phyloP scores from a whole-genome alignment of 2,888 invertebrate genomes.

The Eueremaeus valkanovi region DNA sequence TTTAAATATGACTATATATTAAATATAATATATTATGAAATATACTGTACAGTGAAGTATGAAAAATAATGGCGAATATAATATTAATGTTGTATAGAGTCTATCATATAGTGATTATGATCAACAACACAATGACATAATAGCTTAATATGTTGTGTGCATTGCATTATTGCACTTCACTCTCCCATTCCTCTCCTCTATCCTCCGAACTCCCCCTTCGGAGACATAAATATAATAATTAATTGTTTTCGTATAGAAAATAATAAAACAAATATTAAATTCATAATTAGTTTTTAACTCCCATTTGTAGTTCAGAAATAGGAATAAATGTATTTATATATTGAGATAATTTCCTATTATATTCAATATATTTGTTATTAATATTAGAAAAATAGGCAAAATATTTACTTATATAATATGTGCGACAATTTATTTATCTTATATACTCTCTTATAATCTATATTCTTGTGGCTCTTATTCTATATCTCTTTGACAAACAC shows the following conservation, averaged over 20 bases:
- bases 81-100: too few relatives aligned
- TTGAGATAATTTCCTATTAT: not conserved
- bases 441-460: too few relatives aligned
- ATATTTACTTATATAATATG: not conserved
- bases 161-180: not conserved
- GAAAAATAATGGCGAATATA: too few relatives aligned
- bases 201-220: too few relatives aligned
- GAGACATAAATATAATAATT: not conserved
- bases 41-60: too few relatives aligned
- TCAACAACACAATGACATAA: not conserved
- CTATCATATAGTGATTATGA: not conserved
- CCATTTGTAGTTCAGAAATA: not conserved
- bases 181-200: too few relatives aligned
- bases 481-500: not conserved
- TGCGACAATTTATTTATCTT: not conserved
- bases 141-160: not conserved
- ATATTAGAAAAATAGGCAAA: too few relatives aligned
- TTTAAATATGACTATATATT: too few relatives aligned
- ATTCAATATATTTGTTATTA: not conserved
- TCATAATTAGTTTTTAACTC: not conserved
- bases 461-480: not conserved
- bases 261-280: not conserved
- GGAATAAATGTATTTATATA: not conserved
- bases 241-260: not conserved
- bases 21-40: too few relatives aligned